Conservation (phyloP, 2,888 invertebrate genomes). For the Agrotis ipsilon region DNA sequence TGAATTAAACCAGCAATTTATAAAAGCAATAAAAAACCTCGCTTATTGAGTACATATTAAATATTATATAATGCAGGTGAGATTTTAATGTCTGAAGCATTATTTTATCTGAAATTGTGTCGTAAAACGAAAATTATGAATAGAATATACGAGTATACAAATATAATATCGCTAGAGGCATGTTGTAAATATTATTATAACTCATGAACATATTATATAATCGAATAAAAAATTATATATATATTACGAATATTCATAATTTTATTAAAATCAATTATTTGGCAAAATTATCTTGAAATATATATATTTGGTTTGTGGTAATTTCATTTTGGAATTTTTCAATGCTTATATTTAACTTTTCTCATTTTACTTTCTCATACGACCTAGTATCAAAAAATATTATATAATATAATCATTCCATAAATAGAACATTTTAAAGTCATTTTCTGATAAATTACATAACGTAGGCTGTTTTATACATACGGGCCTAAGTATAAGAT, state of each 20-base stretch:
- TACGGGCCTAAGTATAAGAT: constrained; percentile 67
- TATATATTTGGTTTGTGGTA: not conserved
- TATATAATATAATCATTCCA: constrained; percentile 66
- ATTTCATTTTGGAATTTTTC: not conserved
- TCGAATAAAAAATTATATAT: constrained; percentile 1
- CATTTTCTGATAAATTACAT: constrained; percentile 50
- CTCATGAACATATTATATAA: constrained; percentile 29
- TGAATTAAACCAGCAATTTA: not conserved
- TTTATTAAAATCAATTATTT: not conserved
- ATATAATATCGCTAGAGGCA: constrained; percentile 23
- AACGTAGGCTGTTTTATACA: constrained; percentile 50
- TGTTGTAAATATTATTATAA: constrained; percentile 56
- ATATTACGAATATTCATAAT: not conserved
- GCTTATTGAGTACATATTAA: constrained; percentile 18
- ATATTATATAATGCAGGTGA: constrained; percentile 3
- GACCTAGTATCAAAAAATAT: constrained; percentile 16
- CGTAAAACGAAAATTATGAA: constrained; percentile 36
- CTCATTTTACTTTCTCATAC: not conserved
- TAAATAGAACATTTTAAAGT: constrained; percentile 50
- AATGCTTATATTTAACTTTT: not conserved
- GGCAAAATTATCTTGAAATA: not conserved
- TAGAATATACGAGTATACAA: constrained; percentile 21
- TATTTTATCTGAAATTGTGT: constrained; percentile 27
- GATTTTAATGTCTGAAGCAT: constrained; percentile 25
- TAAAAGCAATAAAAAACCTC: not conserved